Evolutionary conservation across 2,797 vertebrate genomes (phyloP), one percentile per base, ranked within the genome.

Genomic region (Graptemys geographica): DNA sequence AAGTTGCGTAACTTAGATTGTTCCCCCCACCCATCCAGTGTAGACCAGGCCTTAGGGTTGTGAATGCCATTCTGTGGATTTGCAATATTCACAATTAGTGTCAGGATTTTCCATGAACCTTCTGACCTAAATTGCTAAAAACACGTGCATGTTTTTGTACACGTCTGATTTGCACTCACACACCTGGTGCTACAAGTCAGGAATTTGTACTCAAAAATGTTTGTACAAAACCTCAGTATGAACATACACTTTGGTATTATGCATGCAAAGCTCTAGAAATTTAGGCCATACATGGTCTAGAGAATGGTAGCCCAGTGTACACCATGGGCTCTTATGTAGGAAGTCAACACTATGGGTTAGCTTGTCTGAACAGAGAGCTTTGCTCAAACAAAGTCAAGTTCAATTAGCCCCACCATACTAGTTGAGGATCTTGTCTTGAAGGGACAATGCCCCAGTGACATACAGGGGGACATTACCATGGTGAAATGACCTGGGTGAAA

Each of bases 401-500:
- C 41, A 85, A 59, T 89, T 69, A 96, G 51, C 27, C 59, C 76
- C 87, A 72, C 53, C 6, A 33, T 83, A 89, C n/a, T 78, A 44
- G 49, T 86, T 93, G 76, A 86, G 76, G 94, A 57, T 92, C 51
- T 83, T 96, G 79, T 69, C 84, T 95, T 92, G 56, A 92, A 94
- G 91, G 83, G 44, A 92, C 74, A 80, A 90, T 62, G 76, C 69
- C 31, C 37, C 86, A 2, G 10, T 89, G 94, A 90, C 88, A 93
- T 94, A 94, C 56, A 92, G 51, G 10, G 74, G 56, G 83, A 90
- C 86, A 91, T 86, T 57, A 89, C 81, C 21, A 94, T 91, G 52
- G 18, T 53, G 52, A 53, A 53, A 53, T 53, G 19, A 53, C 52
- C 52, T 53, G 84, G 83, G 11, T 55, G 92, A 92, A 92, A 91